These are phyloP conservation scores for Myotis findleyi DNA, from an alignment of 2,797 vertebrate species.

Conservation along the genomic window DNA sequence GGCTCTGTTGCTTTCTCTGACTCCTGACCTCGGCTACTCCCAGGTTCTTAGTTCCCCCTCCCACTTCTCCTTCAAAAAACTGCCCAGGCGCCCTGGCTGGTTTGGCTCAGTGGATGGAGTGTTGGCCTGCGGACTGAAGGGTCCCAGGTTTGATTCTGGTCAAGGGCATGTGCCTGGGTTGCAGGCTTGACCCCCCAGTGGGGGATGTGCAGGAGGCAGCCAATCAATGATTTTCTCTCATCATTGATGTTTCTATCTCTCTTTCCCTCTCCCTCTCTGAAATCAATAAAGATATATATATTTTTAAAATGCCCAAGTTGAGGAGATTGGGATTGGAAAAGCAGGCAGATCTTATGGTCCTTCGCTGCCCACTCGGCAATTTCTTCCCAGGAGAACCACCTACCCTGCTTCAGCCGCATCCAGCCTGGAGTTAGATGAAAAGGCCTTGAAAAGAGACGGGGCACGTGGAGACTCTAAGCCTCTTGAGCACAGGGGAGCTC, in stretches of 20 bases:
- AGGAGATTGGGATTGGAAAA: not conserved
- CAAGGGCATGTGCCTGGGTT: too few species aligned
- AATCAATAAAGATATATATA: too few species aligned
- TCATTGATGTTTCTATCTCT: too few species aligned
- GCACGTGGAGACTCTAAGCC: not conserved
- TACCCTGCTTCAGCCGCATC: fast-evolving
- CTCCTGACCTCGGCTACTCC: not conserved
- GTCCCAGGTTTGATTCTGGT: too few species aligned
- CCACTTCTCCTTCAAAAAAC: not conserved
- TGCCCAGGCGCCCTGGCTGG: not conserved
- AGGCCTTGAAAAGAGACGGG: not conserved
- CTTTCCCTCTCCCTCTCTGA: too few species aligned
- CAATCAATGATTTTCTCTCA: too few species aligned
- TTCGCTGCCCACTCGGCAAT: not conserved
- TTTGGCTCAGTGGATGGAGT: too few species aligned
- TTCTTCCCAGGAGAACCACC: not conserved
- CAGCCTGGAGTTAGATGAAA: too few species aligned
- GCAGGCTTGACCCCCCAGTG: too few species aligned
- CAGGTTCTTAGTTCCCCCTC: not conserved
- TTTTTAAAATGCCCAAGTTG: not conserved
- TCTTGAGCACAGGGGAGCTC: not conserved
- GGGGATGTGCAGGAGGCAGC: too few species aligned
- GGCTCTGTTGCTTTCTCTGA: not conserved
- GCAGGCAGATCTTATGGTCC: not conserved
- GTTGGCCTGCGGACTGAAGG: too few species aligned